Evolutionary conservation across 2,888 invertebrate species (phyloP).

Genomic region (Dugesia japonica): DNA sequence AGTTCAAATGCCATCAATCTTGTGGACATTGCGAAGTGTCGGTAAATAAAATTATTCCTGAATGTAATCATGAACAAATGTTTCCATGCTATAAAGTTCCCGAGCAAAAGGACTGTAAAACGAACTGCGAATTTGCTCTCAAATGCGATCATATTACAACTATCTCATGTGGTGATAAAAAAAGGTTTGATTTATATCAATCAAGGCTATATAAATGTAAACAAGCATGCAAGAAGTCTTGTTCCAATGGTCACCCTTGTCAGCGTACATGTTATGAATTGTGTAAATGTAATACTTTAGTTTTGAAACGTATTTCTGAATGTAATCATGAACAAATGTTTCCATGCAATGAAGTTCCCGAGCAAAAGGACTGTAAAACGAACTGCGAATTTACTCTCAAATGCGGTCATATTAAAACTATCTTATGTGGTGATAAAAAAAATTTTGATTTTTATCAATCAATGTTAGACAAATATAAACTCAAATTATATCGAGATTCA

Average conservation of each 20-base stretch:
- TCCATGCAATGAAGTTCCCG: slow-evolving; percentile 46
- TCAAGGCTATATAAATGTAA: too few species aligned
- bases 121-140: slow-evolving; percentile 29
- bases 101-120: neutral
- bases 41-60: slow-evolving; percentile 37
- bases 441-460: too few species aligned
- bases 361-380: slow-evolving; percentile 43
- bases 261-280: too few species aligned
- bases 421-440: neutral
- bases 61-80: slow-evolving; percentile 39
- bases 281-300: neutral
- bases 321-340: slow-evolving; percentile 42
- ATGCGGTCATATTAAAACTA: too few species aligned
- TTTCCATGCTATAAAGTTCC: neutral
- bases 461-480: too few species aligned
- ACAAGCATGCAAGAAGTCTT: too few species aligned
- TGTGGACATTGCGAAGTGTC: neutral
- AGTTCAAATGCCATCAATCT: neutral
- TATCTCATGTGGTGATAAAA: too few species aligned
- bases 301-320: slow-evolving; percentile 37
- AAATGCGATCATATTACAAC: slow-evolving; percentile 38
- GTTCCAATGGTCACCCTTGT: too few species aligned
- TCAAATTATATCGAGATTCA: too few species aligned
- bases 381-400: too few species aligned
- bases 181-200: too few species aligned